A percentile compares a stretch with the other conserved stretches of the same genome.
Evolutionary conservation across 2,113 vertebrate species (phyloP).

Genomic region (Lota lota): DNA sequence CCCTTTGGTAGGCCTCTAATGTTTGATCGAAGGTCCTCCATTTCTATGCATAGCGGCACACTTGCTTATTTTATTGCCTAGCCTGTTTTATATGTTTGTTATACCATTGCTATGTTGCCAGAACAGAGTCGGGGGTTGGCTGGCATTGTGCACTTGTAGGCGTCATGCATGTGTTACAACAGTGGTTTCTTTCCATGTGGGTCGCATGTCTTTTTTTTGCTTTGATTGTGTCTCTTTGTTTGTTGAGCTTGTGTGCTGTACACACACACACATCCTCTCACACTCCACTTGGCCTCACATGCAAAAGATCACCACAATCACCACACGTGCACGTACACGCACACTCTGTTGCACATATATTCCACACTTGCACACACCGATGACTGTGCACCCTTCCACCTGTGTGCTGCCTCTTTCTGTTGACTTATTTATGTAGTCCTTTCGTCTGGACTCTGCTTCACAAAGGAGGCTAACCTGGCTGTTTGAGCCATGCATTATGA

Average conservation of each 20-base stretch:
- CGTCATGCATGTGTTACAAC: not conserved
- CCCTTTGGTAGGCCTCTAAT: too few relatives aligned
- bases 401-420: constrained; percentile 1
- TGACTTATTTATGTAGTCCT: constrained; percentile 19
- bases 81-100: too few relatives aligned
- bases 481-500: constrained; percentile 18
- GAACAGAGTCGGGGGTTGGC: too few relatives aligned
- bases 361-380: not conserved
- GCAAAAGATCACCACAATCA: constrained; percentile 22
- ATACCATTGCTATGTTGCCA: too few relatives aligned
- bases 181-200: constrained; percentile 1
- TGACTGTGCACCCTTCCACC: not conserved
- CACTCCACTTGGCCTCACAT: constrained; percentile 10
- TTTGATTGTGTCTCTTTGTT: too few relatives aligned
- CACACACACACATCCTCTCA: constrained; percentile 7
- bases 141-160: too few relatives aligned
- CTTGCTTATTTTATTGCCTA: too few relatives aligned
- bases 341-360: not conserved
- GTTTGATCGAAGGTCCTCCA: too few relatives aligned
- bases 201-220: not conserved
- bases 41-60: too few relatives aligned
- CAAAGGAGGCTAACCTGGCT: constrained; percentile 4
- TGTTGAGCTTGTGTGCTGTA: too few relatives aligned
- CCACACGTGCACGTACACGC: not conserved
- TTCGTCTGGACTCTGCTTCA: constrained; percentile 21